phyloP scores from a whole-genome alignment of 2,888 invertebrate genomes.

The Allacma fusca region DNA sequence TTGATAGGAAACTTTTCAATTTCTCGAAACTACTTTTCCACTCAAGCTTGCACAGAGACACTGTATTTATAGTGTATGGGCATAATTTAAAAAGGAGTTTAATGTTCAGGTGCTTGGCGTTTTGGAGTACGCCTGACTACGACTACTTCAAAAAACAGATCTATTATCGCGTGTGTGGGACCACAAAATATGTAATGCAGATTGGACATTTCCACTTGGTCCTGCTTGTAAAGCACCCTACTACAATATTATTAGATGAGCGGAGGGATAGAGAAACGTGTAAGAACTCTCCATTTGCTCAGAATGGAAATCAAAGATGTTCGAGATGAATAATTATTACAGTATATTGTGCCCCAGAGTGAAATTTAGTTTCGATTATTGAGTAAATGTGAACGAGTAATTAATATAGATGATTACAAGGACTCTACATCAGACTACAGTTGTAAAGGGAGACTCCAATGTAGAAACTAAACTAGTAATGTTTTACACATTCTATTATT shows the following conservation, averaged over 20 bases:
- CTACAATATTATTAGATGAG: background rate
- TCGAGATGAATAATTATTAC: background rate
- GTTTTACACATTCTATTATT: too few relatives aligned
- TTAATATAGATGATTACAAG: too few relatives aligned
- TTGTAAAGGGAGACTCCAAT: too few relatives aligned
- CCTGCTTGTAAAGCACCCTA: background rate
- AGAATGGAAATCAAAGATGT: constrained; percentile 16
- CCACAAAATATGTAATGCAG: constrained; percentile 11
- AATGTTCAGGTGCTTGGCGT: background rate
- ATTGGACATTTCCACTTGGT: background rate
- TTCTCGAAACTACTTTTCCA: too few relatives aligned
- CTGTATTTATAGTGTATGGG: background rate
- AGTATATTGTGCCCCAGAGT: too few relatives aligned
- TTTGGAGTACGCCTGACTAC: too few relatives aligned
- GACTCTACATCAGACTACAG: too few relatives aligned
- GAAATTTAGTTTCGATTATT: background rate
- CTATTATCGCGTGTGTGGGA: constrained; percentile 6
- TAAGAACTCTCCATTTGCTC: background rate
- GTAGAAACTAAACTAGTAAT: too few relatives aligned
- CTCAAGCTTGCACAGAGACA: too few relatives aligned
- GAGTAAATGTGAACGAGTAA: too few relatives aligned
- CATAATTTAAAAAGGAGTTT: background rate
- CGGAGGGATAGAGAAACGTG: background rate
- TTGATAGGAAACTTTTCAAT: too few relatives aligned
- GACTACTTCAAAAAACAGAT: background rate